Base-by-base conservation (phyloP, 2,888 invertebrate genomes). In the Tachina lurida region DNA sequence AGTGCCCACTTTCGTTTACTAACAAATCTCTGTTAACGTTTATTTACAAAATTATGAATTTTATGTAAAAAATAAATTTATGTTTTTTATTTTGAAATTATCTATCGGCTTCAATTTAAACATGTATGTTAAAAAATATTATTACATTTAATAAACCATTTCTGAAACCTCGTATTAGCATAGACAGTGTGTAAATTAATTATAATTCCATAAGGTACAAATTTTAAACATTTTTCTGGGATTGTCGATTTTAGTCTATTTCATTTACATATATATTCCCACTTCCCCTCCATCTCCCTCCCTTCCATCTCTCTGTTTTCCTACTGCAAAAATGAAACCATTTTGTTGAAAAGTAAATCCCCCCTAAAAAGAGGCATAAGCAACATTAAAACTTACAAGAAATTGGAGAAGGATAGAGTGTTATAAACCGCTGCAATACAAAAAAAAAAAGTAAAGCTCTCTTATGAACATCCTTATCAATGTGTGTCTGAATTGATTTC, bases 401-500 rank as follows among this genome's bases (percentile, higher is more conserved):
- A 86, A 85, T 87, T 87, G 91, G 91, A 92, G 92, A 92, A 92
- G 92, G 92, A 92, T 92, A 92, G 92, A 92, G 90, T 89, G 82
- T 88, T 88, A 75, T 70, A 71, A 65, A 83, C 12, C 76, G 82
- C 81, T 82, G 83, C 87, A 87, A 81, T 77, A 73, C 43, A 74
- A 82, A 60, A 65, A 73, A n/a, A 49, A 74, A 22, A 19, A 45
- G 15, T 10, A 49, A 39, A 71, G 47, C 2, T 54, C 2, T 54
- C n/a, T 45, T 70, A 22, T 67, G 41, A 58, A 31, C 15, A 47
- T 68, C 75, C 76, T 73, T 73, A 79, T 73, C 62, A 77, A 77
- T 77, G 84, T 86, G 84, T 84, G 77, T 84, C 62, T 77, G 19
- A 67, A 68, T 80, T 77, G 19, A 73, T 62, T 75, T 71, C 39